Base-by-base conservation (phyloP, 2,888 invertebrate species). In the Pantelozetes paolii region DNA sequence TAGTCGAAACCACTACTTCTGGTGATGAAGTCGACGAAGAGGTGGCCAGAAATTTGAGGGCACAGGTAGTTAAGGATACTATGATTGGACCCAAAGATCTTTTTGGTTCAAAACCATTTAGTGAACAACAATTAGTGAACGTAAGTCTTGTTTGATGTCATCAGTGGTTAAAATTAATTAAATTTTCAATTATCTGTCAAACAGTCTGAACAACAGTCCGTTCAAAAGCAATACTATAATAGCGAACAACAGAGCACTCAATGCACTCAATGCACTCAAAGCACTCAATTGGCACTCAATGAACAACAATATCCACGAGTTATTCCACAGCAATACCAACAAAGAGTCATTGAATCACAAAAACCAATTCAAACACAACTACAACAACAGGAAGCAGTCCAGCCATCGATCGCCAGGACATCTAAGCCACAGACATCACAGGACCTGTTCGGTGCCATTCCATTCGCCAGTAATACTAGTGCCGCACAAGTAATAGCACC, bases 391-490 rank as follows among this genome's bases (percentile, higher is more conserved):
- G 30, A 73, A 64, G 30, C 11, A 20, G 1, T 18, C 1, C 30
- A 26, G 1, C 64, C n/a, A 30, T 15, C 23, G 18, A 1, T 30
- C n/a, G 8, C 45, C 40, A 20, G 20, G 28, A 8, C 69, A 28
- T 36, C 20, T 42, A 15, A 28, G 8, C 18, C 59, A 28, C 40
- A 62, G 1, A 3, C 40, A 67, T 69, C 67, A n/a, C 76, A 79
- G 57, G 80, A 80, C 77, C 73, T 80, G 26, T 80, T 80, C 75
- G 81, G 80, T 20, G 78, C 79, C 32, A 78, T 79, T 67, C 80
- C 80, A 54, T 80, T 80, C 30, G 32, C 71, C 11, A 32, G 40
- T 23, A 54, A 30, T 23, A 28, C 30, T 18, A 30, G 2, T 18
- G n/a, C 26, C 18, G 28, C 6, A 30, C 42, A 32, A 23, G 50